Base-by-base conservation (phyloP, 2,797 vertebrate species). In the Simalia tracyae region DNA sequence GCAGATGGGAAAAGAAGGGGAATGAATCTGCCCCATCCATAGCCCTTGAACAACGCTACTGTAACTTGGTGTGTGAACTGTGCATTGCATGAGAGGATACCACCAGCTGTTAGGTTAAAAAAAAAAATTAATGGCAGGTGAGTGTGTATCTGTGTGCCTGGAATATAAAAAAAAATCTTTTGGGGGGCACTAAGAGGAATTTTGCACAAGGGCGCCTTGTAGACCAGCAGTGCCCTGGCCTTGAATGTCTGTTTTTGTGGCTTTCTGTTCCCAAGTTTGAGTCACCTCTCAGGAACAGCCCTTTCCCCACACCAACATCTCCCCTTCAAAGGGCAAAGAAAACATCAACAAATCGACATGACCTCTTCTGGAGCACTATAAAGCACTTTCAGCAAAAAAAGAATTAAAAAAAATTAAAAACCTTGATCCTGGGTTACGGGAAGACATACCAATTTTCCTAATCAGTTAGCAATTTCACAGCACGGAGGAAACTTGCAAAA, bases 221-320 rank as follows among this genome's bases (percentile, higher is more conserved):
- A 19, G 72, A 14, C 28, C 15, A 8, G 24, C 22, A 6, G 3
- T 6, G 28, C 7, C 28, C 54, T 56, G 1, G 28, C 84, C 31
- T 76, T 76, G 68, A 42, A 42, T 0, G 36, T 22, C 15, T 36
- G 14, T 31, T 50, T 0, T 9, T 24, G 0, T 15, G 68, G 60
- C 57, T 10, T 31, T 0, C 0, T 5, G 42, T 0, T n/a, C 31
- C 10, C 31, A 8, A 17, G 14, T 61, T 66, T 0, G 24, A 88
- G 72, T 42, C 31, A 0, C 0, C 2, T 36, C 2, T 36, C 86
- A 5, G 72, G 36, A 17, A 12, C 0, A 46, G 42, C 1, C 0
- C 1, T 50, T 1, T 22, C 64, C 31, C 4, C 54, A 42, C 1
- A 1, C 11, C 6, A 0, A 19, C 14, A 22, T 0, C 3, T 63